Conservation (phyloP, 1,140 invertebrate genomes). For the Catajapyx aquilonaris region DNA sequence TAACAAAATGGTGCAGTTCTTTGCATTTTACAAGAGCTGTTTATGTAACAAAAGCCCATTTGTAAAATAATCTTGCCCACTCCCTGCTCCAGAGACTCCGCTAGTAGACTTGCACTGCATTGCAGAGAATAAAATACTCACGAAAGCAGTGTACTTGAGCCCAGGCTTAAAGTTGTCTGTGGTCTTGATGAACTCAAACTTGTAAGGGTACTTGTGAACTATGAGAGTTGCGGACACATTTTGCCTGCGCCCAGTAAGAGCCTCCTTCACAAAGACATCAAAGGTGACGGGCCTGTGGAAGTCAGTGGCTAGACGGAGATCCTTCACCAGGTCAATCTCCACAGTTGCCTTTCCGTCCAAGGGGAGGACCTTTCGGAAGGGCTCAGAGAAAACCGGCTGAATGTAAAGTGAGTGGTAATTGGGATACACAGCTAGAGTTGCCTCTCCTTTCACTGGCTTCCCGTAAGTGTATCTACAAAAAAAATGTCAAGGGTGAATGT, state of each 20-base stretch:
- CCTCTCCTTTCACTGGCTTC: constrained; percentile 56
- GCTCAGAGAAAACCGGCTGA: constrained; percentile 52
- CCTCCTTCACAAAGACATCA: constrained; percentile 60
- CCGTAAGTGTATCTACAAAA: constrained; percentile 49
- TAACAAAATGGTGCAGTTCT: too few species aligned
- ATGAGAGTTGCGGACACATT: constrained; percentile 50
- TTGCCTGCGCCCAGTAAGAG: constrained; percentile 52
- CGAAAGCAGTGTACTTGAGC: constrained; percentile 57
- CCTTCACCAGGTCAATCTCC: constrained; percentile 49
- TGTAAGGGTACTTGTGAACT: constrained; percentile 59
- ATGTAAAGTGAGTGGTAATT: constrained; percentile 53
- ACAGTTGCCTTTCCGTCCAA: constrained; percentile 56
- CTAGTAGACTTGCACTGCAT: too few species aligned
- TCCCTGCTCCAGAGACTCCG: too few species aligned
- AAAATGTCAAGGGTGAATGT: neutral
- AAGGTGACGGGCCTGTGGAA: constrained; percentile 49
- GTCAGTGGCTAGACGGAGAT: constrained; percentile 42
- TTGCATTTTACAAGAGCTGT: neutral
- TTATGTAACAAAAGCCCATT: neutral
- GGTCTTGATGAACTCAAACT: constrained; percentile 58
- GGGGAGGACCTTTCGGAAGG: constrained; percentile 51
- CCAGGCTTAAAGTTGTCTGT: constrained; percentile 71
- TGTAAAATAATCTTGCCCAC: neutral
- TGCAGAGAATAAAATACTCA: constrained; percentile 32
- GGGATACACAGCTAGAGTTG: constrained; percentile 48